These are phyloP conservation scores for Eucidaris tribuloides DNA, from an alignment of 35 echinoderm and acorn worm species.

Conservation along the genomic window DNA sequence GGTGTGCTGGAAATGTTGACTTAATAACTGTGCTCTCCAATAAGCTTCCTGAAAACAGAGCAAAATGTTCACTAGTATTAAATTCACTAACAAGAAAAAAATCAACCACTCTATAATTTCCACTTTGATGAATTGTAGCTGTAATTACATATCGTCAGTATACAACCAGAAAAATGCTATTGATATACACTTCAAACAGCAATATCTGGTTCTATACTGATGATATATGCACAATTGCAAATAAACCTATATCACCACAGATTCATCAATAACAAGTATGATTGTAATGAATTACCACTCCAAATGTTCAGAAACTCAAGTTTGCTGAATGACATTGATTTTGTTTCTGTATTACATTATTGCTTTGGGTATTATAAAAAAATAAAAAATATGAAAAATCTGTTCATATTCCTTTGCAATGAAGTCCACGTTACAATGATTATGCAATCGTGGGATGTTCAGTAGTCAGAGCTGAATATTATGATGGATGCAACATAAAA, in stretches of 20 bases:
- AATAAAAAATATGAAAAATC: background rate
- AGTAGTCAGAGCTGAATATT: background rate
- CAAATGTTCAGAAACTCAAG: too few species aligned
- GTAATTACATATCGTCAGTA: background rate
- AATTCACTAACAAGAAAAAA: background rate
- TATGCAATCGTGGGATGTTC: background rate
- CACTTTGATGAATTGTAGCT: background rate
- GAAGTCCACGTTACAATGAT: background rate
- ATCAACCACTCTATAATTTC: too few species aligned
- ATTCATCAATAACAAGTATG: too few species aligned
- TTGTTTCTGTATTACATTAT: background rate
- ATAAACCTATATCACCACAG: background rate
- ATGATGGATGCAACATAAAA: background rate
- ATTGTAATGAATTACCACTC: too few species aligned
- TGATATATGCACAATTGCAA: background rate
- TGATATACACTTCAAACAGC: background rate
- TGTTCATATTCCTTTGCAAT: background rate
- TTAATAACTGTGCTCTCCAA: conserved; percentile 49
- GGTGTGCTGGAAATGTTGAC: conserved; percentile 34
- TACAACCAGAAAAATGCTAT: background rate
- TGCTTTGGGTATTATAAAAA: background rate
- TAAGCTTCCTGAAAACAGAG: conserved; percentile 60
- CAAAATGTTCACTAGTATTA: background rate
- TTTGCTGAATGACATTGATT: background rate
- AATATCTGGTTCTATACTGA: background rate